Base-by-base conservation (phyloP, 2,113 vertebrate species). In the Cheirogaleus medius region DNA sequence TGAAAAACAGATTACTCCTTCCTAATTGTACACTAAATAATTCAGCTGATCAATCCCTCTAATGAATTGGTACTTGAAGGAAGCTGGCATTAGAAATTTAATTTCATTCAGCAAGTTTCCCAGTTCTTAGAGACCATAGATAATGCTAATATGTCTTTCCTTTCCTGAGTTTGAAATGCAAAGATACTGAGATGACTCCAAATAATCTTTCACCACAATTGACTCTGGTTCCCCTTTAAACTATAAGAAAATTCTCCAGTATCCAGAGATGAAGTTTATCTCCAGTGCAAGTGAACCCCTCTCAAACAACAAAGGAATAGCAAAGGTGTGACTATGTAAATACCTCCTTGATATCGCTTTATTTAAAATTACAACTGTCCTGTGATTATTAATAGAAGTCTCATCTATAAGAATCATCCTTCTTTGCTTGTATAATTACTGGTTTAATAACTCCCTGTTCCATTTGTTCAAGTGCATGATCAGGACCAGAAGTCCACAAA, bases 1-100 rank as follows among this genome's bases (percentile, higher is more conserved):
- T 69, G 32, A 64, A 68, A 84, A 94, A 54, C 7, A 82, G 44
- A 87, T 87, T 90, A 39, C 18, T 54, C 25, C 17, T 94, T 97
- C 52, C 42, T 95, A 44, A 42, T 82, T 98, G 34, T 71, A 90
- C 74, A 47, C 2, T 63, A 87, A 73, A 58, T 49, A 92, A 93
- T 94, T 49, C 60, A 84, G 23, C 29, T 8, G 32, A 27, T 44
- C 58, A 89, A 58, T 81, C 56, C 94, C 12, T 32, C 54, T 96
- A 80, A 74, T 95, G 17, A 58, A 32, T 93, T 91, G 39, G 25
- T 84, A 44, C 39, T 91, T 76, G 29, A 60, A 78, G 63, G 15
- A 63, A 39, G 58, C 44, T 93, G 71, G 11, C 17, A 71, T 93
- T 89, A 90, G 83, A 83, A 83, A 89, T 23, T 90, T 81, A 83